Evolutionary conservation across 2,797 vertebrate species (phyloP).

Genomic region (Brachymystax lenok): DNA sequence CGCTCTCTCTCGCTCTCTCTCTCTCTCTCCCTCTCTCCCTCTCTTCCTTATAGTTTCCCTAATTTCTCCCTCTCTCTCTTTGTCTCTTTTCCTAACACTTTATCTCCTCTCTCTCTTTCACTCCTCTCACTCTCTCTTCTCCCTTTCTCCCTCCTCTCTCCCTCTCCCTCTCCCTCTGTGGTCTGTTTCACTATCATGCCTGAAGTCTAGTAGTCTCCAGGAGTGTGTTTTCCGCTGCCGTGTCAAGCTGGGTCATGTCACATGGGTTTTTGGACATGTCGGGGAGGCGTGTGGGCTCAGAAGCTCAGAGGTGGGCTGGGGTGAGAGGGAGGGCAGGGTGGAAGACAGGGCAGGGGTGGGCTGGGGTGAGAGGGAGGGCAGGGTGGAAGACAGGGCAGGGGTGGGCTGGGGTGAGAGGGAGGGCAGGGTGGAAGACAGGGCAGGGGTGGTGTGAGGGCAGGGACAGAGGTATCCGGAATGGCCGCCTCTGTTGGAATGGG

Average conservation of each 20-base stretch:
- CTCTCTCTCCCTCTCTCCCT: too few relatives aligned
- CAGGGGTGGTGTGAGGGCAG: slow-evolving; percentile 22
- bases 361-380: background rate
- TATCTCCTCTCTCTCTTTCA: too few relatives aligned
- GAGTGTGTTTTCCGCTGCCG: slow-evolving; percentile 47
- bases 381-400: too few relatives aligned
- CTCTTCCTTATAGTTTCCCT: too few relatives aligned
- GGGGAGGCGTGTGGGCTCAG: background rate
- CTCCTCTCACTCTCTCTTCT: too few relatives aligned
- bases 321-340: background rate
- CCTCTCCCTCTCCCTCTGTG: background rate
- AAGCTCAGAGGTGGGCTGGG: background rate
- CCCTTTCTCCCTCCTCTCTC: background rate
- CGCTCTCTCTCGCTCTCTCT: background rate
- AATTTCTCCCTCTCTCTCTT: too few relatives aligned
- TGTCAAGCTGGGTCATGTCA: slow-evolving; percentile 55
- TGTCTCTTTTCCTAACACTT: too few relatives aligned
- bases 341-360: background rate
- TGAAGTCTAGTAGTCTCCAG: slow-evolving; percentile 39
- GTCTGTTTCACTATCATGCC: slow-evolving; percentile 12
- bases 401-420: too few relatives aligned
- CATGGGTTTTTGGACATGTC: slow-evolving; percentile 61
- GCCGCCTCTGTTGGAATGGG: slow-evolving; percentile 1
- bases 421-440: slow-evolving; percentile 20
- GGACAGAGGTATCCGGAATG: slow-evolving; percentile 37